These are phyloP conservation scores for Talpa occidentalis DNA, from an alignment of 2,113 vertebrate genomes.

Conservation along the genomic window DNA sequence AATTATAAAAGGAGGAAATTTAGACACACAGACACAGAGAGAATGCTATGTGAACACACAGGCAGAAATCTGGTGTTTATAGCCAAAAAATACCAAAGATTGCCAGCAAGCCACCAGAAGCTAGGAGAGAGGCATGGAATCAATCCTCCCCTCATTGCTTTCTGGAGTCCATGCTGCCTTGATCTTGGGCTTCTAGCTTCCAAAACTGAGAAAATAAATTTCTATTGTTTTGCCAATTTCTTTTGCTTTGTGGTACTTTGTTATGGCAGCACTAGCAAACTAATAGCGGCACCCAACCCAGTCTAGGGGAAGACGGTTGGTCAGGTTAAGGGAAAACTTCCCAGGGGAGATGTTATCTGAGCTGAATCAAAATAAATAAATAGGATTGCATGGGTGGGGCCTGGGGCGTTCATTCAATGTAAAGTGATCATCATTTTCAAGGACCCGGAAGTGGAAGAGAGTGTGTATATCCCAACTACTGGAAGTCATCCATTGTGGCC, in stretches of 20 bases:
- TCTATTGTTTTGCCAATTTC: not conserved
- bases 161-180: not conserved
- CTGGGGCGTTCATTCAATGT: not conserved
- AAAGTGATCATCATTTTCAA: not conserved
- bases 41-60: not conserved
- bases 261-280: not conserved
- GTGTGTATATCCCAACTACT: not conserved
- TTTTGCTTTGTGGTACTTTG: not conserved
- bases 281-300: not conserved
- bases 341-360: not conserved
- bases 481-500: not conserved
- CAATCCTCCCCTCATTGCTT: not conserved
- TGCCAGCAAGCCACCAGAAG: not conserved
- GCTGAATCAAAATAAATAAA: constrained; percentile 17
- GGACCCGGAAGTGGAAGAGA: not conserved
- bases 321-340: constrained; percentile 25
- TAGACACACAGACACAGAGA: not conserved
- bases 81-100: not conserved
- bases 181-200: not conserved
- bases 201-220: not conserved
- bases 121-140: not conserved
- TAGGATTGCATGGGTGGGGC: not conserved
- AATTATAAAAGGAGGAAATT: not conserved
- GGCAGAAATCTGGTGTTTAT: not conserved
- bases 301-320: not conserved